Base-by-base conservation (phyloP, 2,888 invertebrate genomes). In the Mesopsocus fuscifrons region DNA sequence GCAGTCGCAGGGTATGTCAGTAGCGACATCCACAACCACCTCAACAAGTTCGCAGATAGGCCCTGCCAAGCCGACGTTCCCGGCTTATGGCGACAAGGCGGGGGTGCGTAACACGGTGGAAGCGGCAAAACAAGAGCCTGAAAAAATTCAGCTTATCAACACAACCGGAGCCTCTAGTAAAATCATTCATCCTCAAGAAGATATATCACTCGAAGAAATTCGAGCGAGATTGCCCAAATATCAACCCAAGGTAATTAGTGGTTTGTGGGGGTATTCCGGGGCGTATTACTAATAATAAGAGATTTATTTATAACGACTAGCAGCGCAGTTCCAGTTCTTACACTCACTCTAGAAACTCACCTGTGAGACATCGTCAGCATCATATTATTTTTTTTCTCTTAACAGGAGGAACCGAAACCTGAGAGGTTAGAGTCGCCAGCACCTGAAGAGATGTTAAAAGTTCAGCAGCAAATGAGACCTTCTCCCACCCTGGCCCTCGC, bases 151-250 rank as follows among this genome's bases (percentile, higher is more conserved):
- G 47, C 68, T 78, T 6, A 79, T 83, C 42, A 77, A 76, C 11
- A 73, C 80, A n/a, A 77, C 81, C 4, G 81, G 84, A 34, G 79
- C 85, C 4, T 77, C 83, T 31, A 83, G 85, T 55, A 81, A 82
- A 64, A 92, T 94, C 44, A 74, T 94, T 51, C 94, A 94, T 62
- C 94, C 94, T 0, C 78, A 85, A 1, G 92, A 94, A 59, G 89
- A 91, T 61, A 74, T 89, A 43, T 92, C 92, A 22, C 54, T 76
- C 61, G 88, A 88, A 59, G 87, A 89, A 63, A 72, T 83, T 50
- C 66, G 80, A 41, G 77, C 85, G 6, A 64, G 80, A 41, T 64
- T 69, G 53, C 62, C 71, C 8, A 77, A 76, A 55, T 87, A 87
- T 57, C 68, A 70, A 34, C 8, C 20, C 17, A 38, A 38, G 20